phyloP scores from a whole-genome alignment of 2,888 invertebrate species.

The Sisyra nigra region DNA sequence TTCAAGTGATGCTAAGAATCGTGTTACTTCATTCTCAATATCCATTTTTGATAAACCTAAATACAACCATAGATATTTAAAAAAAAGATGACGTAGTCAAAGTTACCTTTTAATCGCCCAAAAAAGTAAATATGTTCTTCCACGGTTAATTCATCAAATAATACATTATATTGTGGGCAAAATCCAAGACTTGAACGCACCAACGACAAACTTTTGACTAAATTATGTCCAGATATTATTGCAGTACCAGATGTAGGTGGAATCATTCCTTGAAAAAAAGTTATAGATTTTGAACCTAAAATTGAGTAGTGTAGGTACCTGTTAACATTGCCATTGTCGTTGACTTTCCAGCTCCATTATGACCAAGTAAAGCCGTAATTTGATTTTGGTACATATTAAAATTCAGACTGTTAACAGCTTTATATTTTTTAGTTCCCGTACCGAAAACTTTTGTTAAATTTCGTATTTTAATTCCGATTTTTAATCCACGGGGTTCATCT shows the following conservation, averaged over 20 bases:
- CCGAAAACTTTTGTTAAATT: conserved; percentile 44
- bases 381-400: conserved; percentile 77
- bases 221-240: conserved; percentile 1
- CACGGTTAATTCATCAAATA: conserved; percentile 56
- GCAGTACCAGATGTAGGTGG: not conserved
- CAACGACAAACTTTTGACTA: not conserved
- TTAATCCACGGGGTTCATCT: conserved; percentile 29
- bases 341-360: conserved; percentile 84
- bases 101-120: conserved; percentile 44
- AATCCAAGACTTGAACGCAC: not conserved
- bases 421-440: conserved; percentile 22
- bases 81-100: no score
- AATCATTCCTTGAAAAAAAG: not conserved
- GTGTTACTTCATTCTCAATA: conserved; percentile 11
- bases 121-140: conserved; percentile 63
- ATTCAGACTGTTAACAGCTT: conserved; percentile 51
- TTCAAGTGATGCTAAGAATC: conserved; percentile 11
- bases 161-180: conserved; percentile 2
- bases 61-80: not conserved
- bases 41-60: conserved; percentile 6
- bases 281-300: not conserved
- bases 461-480: conserved; percentile 33
- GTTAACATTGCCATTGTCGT: conserved; percentile 89
- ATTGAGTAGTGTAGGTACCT: conserved; percentile 33
- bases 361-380: conserved; percentile 69